Percentiles rank a stretch among this genome's conserved stretches.
phyloP scores from a whole-genome alignment of 2,888 invertebrate species.

The Andricus quercusramuli region DNA sequence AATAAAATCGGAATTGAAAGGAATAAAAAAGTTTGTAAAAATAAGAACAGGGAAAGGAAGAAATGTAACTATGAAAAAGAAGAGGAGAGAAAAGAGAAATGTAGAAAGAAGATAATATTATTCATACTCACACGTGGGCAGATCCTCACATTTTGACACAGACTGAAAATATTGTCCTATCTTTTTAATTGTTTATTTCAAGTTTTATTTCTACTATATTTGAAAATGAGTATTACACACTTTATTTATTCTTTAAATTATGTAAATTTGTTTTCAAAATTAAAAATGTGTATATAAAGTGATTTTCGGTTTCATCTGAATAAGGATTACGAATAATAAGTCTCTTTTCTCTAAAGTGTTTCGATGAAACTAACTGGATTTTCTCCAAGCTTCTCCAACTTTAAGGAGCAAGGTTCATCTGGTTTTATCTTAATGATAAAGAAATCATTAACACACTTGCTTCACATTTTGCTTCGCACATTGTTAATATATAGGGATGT shows the following conservation, averaged over 20 bases:
- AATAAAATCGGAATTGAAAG: too few relatives aligned
- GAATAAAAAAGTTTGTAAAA: too few relatives aligned
- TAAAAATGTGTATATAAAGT: neutral
- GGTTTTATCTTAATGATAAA: constrained; percentile 6
- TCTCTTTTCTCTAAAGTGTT: neutral
- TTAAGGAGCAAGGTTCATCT: constrained; percentile 19
- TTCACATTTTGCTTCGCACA: constrained; percentile 9
- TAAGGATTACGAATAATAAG: neutral
- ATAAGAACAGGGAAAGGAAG: neutral
- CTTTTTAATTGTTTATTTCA: neutral
- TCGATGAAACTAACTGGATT: constrained; percentile 1
- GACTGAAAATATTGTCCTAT: neutral
- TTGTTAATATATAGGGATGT: constrained; percentile 22
- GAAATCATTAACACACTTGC: constrained; percentile 17
- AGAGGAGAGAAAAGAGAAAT: neutral
- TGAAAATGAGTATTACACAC: neutral
- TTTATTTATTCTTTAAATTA: neutral
- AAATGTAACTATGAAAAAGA: neutral
- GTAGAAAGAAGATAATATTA: neutral
- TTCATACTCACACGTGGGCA: neutral
- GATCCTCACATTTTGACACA: constrained; percentile 3
- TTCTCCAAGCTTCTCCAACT: neutral
- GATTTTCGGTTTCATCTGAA: neutral
- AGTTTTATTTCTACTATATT: neutral
- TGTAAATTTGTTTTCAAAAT: neutral